phyloP scores from a whole-genome alignment of 2,888 invertebrate species.

The Clostera curtula region DNA sequence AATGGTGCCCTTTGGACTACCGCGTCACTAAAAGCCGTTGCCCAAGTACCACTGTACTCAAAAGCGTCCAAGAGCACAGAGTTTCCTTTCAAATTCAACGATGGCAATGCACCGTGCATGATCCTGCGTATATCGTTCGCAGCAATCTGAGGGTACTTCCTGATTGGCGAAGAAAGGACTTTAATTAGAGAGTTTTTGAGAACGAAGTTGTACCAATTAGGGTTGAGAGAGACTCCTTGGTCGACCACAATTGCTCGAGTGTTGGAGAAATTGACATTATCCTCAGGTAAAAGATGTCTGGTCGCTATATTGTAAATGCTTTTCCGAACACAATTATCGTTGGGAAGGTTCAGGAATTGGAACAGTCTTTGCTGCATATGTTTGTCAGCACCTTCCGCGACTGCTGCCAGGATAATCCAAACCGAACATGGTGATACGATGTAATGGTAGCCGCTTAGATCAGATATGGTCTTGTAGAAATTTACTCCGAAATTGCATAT shows the following conservation, averaged over 20 bases:
- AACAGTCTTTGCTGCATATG: slow-evolving; percentile 13
- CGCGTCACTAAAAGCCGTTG: slow-evolving; percentile 8
- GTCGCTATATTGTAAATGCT: slow-evolving; percentile 18
- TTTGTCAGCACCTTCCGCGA: slow-evolving; percentile 20
- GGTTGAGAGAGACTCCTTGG: slow-evolving; percentile 9
- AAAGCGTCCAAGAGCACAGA: slow-evolving; percentile 15
- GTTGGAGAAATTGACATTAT: slow-evolving; percentile 14
- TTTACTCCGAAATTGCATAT: slow-evolving; percentile 8
- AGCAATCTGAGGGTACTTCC: slow-evolving; percentile 9
- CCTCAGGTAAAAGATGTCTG: slow-evolving; percentile 7
- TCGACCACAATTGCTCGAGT: slow-evolving; percentile 16
- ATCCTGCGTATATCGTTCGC: slow-evolving; percentile 10
- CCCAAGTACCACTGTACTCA: slow-evolving; percentile 6
- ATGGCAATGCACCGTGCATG: neutral
- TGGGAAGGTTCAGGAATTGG: slow-evolving; percentile 14
- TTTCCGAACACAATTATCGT: slow-evolving; percentile 14
- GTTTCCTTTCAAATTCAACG: slow-evolving; percentile 14
- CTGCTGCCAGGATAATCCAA: slow-evolving; percentile 19
- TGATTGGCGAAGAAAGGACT: slow-evolving; percentile 11
- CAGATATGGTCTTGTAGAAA: slow-evolving; percentile 7
- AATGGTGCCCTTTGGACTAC: slow-evolving; percentile 10
- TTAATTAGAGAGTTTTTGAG: slow-evolving; percentile 8
- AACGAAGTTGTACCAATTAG: slow-evolving; percentile 13
- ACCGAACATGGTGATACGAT: slow-evolving; percentile 16
- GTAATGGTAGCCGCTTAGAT: slow-evolving; percentile 10